Evolutionary conservation across 1,140 invertebrate genomes (phyloP), one percentile per base, ranked within the genome.

Genomic region (Bombus impatiens): DNA sequence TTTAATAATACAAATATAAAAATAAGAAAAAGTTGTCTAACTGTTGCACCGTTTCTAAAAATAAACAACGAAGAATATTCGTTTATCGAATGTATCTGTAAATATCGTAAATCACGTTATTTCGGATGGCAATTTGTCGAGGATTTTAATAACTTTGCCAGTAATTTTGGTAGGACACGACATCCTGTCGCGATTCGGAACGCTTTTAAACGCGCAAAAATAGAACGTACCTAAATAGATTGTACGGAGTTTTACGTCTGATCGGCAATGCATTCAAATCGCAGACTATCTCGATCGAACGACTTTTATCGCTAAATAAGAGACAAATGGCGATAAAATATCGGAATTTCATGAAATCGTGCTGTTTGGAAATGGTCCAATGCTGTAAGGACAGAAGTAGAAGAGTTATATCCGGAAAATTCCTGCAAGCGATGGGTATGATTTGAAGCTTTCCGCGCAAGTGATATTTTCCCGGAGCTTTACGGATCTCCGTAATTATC

Each of bases 331-430:
- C 47, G 32, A 22, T 47, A 47, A 37, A 76, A 76, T 76, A 76
- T 76, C 57, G 74, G 47, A 37, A 37, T 76, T 57, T 76, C 47
- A 76, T 57, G 57, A 47, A 76, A 76, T 57, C 44, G 18, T 25
- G 47, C 32, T 76, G 32, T 57, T 76, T 57, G 74, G 74, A 76
- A 76, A 32, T 76, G 74, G 47, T 53, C 74, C 74, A 76, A 76
- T 28, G 47, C 47, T 37, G 42, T 76, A 76, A 76, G 32, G 74
- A 53, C n/a, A 75, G 22, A 25, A 76, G 74, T 37, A 32, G 74
- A 42, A 57, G 74, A 76, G 74, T 57, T 76, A 53, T 57, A 32
- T 57, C 32, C 74, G 12, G 32, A 76, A 57, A 57, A 76, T 76
- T 76, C 22, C 74, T 76, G 74, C 25, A 37, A 76, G 8, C 35